These are phyloP conservation scores for Mormyrops attenuatus DNA, from an alignment of 2,797 vertebrate species.

Conservation along the genomic window DNA sequence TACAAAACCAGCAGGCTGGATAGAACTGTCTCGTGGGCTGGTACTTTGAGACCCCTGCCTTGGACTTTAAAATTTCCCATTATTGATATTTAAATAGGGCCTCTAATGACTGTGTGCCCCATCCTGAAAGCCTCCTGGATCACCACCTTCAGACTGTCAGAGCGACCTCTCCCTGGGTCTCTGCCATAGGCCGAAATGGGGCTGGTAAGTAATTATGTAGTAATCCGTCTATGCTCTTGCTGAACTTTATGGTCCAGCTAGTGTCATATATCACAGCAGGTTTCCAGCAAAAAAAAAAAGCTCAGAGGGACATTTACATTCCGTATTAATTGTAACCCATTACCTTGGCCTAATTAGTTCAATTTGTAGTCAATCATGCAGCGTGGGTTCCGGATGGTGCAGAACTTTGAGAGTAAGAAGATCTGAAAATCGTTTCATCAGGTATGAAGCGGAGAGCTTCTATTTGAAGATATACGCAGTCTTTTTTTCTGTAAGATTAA, in stretches of 20 bases:
- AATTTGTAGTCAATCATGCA: constrained; percentile 2
- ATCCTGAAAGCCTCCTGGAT: constrained; percentile 25
- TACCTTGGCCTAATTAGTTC: neutral
- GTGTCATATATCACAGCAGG: neutral
- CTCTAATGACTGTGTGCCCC: constrained; percentile 33
- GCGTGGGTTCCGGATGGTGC: neutral
- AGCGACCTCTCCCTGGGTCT: neutral
- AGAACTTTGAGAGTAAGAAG: neutral
- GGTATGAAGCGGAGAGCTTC: neutral
- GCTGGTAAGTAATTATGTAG: constrained; percentile 11
- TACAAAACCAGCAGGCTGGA: neutral
- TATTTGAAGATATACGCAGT: neutral
- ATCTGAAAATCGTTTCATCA: neutral
- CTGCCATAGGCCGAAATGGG: neutral
- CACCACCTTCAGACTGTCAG: constrained; percentile 8
- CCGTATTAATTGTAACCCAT: neutral
- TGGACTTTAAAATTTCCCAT: constrained; percentile 25
- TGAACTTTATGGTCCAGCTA: constrained; percentile 5
- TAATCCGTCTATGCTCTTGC: constrained; percentile 7
- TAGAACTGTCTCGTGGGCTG: neutral
- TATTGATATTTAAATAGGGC: constrained; percentile 44
- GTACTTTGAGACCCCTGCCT: neutral
- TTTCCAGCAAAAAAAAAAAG: neutral
- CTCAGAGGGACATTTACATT: neutral
- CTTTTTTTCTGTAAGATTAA: neutral